These are phyloP conservation scores for Trichopria drosophilae DNA, from an alignment of 2,888 invertebrate species.

Conservation along the genomic window DNA sequence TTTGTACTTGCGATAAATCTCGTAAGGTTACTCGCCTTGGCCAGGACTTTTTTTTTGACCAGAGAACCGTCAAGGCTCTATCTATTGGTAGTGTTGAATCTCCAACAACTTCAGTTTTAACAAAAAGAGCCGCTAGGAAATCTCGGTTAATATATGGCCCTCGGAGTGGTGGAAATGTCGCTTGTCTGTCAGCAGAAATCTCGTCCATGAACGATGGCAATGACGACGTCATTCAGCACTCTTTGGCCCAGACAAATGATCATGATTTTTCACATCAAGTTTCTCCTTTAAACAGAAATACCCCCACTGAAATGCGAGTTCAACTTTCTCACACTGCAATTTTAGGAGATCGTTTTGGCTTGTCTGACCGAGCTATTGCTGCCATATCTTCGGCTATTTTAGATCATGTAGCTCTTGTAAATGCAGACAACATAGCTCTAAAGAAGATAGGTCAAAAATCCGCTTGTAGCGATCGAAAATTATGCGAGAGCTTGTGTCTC, in stretches of 20 bases:
- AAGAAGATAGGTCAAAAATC: no score
- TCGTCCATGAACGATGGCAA: neutral
- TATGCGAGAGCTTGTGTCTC: no score
- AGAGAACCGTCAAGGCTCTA: slow-evolving; percentile 3
- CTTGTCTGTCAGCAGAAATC: slow-evolving; percentile 1
- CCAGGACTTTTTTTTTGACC: neutral
- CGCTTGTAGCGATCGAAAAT: no score
- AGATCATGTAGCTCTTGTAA: no score
- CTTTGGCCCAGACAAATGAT: neutral
- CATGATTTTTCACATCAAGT: neutral
- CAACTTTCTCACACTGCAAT: slow-evolving; percentile 2
- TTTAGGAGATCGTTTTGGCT: slow-evolving; percentile 1
- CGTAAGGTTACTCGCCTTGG: neutral
- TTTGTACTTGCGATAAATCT: no score
- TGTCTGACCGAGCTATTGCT: no score
- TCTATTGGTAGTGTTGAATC: slow-evolving; percentile 2
- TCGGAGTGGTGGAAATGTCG: neutral
- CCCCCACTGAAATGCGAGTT: neutral
- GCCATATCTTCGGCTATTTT: no score
- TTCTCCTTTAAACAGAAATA: slow-evolving; percentile 1
- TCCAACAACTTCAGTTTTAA: slow-evolving; percentile 4
- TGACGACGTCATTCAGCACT: no score
- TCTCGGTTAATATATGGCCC: neutral
- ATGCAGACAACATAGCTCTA: no score
- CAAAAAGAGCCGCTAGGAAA: slow-evolving; percentile 1